A percentile compares a stretch with the other conserved stretches of the same genome.
These are phyloP conservation scores for Orthosia gracilis DNA, from an alignment of 2,888 invertebrate genomes.

Conservation along the genomic window DNA sequence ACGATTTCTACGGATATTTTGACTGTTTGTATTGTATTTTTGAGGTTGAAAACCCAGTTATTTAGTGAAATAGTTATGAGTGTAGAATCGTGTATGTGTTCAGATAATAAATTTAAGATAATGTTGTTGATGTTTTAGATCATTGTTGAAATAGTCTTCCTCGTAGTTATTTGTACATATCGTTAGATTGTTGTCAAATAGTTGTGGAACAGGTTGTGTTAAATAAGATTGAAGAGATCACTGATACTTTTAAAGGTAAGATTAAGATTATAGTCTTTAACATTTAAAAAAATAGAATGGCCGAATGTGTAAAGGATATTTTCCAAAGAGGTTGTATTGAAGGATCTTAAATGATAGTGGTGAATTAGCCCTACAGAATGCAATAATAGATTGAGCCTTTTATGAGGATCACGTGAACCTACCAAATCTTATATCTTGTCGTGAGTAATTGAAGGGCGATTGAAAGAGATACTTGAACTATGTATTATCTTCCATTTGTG, in stretches of 20 bases:
- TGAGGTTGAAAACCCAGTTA: slow-evolving; percentile 53
- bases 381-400: not conserved
- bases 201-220: slow-evolving; percentile 84
- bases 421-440: not conserved
- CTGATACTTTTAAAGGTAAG: slow-evolving; percentile 83
- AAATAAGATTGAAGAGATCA: slow-evolving; percentile 82
- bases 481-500: not conserved
- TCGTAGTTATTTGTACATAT: slow-evolving; percentile 67
- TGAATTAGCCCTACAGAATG: not conserved
- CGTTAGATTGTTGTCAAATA: slow-evolving; percentile 70
- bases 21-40: slow-evolving; percentile 58
- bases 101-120: slow-evolving; percentile 56
- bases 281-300: not conserved
- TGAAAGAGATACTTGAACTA: not conserved
- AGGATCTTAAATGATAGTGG: not conserved
- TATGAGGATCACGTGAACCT: not conserved
- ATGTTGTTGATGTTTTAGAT: slow-evolving; percentile 68
- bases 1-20: slow-evolving; percentile 56
- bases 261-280: slow-evolving; percentile 19
- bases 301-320: not conserved
- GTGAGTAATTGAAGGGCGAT: not conserved
- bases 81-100: slow-evolving; percentile 67
- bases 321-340: not conserved
- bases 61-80: slow-evolving; percentile 65
- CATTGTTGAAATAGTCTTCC: slow-evolving; percentile 71